Conservation (phyloP, 92 coral and sea anemone species). For the Parazoanthus darwini region DNA sequence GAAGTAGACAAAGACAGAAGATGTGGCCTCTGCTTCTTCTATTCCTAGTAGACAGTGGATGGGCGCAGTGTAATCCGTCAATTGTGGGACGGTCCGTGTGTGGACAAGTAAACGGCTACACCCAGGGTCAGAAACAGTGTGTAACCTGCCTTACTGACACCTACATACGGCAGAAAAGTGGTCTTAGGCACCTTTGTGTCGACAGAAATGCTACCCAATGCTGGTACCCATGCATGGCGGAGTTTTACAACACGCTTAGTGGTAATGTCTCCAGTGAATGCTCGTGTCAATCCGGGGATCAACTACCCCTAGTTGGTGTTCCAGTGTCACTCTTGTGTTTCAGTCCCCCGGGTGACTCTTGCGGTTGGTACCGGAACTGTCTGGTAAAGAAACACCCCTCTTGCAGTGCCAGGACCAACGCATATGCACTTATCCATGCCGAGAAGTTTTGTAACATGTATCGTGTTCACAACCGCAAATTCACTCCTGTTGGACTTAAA, state of each 20-base stretch:
- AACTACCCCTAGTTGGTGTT: constrained; percentile 24
- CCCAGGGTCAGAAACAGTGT: constrained; percentile 29
- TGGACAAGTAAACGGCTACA: neutral
- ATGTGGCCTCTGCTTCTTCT: constrained; percentile 15
- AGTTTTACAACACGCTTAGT: neutral
- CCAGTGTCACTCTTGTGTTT: constrained; percentile 40
- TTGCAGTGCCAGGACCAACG: constrained; percentile 42
- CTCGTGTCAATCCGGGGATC: constrained; percentile 42
- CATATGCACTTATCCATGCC: constrained; percentile 59
- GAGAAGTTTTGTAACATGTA: constrained; percentile 59
- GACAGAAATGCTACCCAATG: constrained; percentile 7
- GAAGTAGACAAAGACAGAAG: neutral
- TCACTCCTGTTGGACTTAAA: constrained; percentile 41
- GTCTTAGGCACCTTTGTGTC: neutral
- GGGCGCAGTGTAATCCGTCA: neutral
- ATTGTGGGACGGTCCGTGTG: too few relatives aligned
- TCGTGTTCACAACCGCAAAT: constrained; percentile 20
- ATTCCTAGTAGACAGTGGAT: neutral
- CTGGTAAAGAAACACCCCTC: constrained; percentile 55
- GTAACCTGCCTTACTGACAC: constrained; percentile 36
- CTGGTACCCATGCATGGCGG: constrained; percentile 56
- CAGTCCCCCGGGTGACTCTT: constrained; percentile 57
- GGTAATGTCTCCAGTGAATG: constrained; percentile 44
- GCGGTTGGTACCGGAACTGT: constrained; percentile 69
- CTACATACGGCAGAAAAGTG: neutral